Conservation (phyloP, 1,140 invertebrate genomes). For the Potamilus streckersoni region DNA sequence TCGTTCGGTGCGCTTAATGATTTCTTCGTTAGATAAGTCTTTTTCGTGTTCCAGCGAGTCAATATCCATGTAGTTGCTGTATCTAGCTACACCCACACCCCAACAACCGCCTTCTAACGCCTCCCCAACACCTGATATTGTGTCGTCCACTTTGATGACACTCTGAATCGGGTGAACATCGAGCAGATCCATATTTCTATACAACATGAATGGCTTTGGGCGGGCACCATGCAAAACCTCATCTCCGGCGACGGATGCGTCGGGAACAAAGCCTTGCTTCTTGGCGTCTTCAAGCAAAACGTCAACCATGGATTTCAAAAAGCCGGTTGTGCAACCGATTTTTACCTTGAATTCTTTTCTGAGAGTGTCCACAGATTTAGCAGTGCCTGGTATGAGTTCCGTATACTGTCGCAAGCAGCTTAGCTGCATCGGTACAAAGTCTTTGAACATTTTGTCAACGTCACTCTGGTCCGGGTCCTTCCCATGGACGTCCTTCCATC, state of each 20-base stretch:
- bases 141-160: constrained; percentile 69
- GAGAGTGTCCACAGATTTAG: constrained; percentile 47
- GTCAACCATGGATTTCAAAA: constrained; percentile 56
- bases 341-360: constrained; percentile 50
- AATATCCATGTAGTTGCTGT: constrained; percentile 69
- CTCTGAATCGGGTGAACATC: constrained; percentile 65
- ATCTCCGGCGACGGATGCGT: constrained; percentile 65
- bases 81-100: constrained; percentile 66
- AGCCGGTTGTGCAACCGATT: constrained; percentile 62
- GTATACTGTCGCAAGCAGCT: constrained; percentile 47
- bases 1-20: constrained; percentile 44
- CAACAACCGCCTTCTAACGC: constrained; percentile 68
- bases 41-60: constrained; percentile 61
- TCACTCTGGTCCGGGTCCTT: constrained; percentile 51
- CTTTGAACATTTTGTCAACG: constrained; percentile 59
- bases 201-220: constrained; percentile 69
- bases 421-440: constrained; percentile 61
- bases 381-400: constrained; percentile 53
- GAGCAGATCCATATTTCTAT: constrained; percentile 65
- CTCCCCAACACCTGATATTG: constrained; percentile 65
- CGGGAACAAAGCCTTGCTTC: constrained; percentile 65
- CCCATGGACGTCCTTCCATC: constrained; percentile 55
- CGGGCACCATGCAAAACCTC: constrained; percentile 65
- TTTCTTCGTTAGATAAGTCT: constrained; percentile 53
- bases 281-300: constrained; percentile 53